These are phyloP conservation scores for Parambassis ranga DNA, from an alignment of 2,797 vertebrate genomes.

Conservation along the genomic window DNA sequence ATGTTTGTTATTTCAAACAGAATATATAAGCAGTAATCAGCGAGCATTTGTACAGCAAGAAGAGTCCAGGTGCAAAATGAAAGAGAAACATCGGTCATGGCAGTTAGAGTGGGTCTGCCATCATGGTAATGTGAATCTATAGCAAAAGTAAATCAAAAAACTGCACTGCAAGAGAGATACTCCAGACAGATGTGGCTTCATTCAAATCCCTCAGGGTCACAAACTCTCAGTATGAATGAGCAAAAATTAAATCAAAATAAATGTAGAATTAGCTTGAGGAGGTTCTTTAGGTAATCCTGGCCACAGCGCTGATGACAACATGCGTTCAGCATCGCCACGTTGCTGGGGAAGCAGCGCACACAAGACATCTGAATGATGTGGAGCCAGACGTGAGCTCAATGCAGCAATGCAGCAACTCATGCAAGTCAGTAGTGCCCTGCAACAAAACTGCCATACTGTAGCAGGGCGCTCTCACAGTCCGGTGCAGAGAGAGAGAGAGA, in stretches of 20 bases:
- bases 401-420: constrained; percentile 78
- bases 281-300: constrained; percentile 79
- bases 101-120: constrained; percentile 26
- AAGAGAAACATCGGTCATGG: constrained; percentile 20
- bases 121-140: constrained; percentile 15
- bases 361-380: constrained; percentile 54
- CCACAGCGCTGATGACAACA: constrained; percentile 71
- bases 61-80: constrained; percentile 36
- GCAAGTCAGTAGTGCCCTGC: constrained; percentile 72
- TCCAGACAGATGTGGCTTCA: constrained; percentile 75
- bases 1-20: constrained; percentile 5
- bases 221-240: constrained; percentile 58
- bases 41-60: constrained; percentile 25
- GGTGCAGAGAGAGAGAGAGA: constrained; percentile 70
- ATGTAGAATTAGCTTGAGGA: constrained; percentile 69
- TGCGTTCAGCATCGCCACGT: constrained; percentile 70
- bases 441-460: constrained; percentile 69
- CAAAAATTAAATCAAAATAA: constrained; percentile 58
- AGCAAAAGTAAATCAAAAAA: constrained; percentile 19
- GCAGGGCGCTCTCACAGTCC: constrained; percentile 70
- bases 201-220: constrained; percentile 48
- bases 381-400: constrained; percentile 49
- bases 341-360: constrained; percentile 63
- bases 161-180: constrained; percentile 45
- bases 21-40: constrained; percentile 11